Base-by-base conservation (phyloP, 2,797 vertebrate genomes). In the Chelidonichthys spinosus region DNA sequence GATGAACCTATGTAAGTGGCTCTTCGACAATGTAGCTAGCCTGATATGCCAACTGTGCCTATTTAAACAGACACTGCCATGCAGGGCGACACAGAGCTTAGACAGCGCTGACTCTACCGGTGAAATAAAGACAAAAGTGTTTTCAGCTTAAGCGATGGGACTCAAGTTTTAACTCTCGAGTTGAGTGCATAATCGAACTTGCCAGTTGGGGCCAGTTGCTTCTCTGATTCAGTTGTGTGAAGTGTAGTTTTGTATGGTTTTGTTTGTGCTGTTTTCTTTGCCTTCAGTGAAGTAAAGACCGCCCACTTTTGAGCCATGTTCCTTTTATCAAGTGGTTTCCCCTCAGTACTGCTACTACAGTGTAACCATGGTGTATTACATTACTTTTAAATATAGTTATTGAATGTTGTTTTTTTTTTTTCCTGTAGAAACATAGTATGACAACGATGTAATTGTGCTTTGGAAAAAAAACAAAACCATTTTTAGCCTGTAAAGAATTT, bases 21-120 rank as follows among this genome's bases (percentile, higher is more conserved):
- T 94, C 89, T 90, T 89, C 76, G 90, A 94, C 87, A 83, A 85
- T 87, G 90, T 94, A 94, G 94, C 91, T 94, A 94, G 91, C 92
- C 90, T 92, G 91, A 93, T 87, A 94, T 86, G 93, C 95, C 95
- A 94, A 94, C 91, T 92, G 95, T 95, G 95, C 95, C 95, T 95
- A 93, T 90, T 91, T 90, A 84, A 93, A 89, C 88, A 90, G 92
- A 94, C 82, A 89, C 90, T 90, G 92, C 91, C 92, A 87, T 81
- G 90, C 90, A 86, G 87, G 89, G 85, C 81, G 65, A 87, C 87
- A 88, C 86, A 76, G 80, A 89, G 81, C 87, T 87, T 64, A 77
- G 88, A 88, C 89, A 87, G 84, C 61, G 50, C 79, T 72, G 79
- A 70, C 89, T 85, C 83, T 73, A 69, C 84, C 86, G 84, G 89